Evolutionary conservation across 2,797 vertebrate genomes (phyloP).

Genomic region (Scolopax rusticola): DNA sequence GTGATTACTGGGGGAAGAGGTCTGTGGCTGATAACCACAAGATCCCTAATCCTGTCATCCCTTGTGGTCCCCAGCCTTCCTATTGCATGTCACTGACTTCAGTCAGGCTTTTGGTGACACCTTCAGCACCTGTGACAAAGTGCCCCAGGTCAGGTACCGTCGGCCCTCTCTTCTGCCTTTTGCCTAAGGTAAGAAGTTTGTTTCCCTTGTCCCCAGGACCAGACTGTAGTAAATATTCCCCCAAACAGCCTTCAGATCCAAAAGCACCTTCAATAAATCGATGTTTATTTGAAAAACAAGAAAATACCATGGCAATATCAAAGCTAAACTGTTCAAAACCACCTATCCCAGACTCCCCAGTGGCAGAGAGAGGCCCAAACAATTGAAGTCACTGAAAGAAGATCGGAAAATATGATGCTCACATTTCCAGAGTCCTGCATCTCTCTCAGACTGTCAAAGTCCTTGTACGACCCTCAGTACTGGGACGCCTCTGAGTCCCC

Average conservation of each 20-base stretch:
- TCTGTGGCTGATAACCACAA: not conserved
- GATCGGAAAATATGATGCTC: not conserved
- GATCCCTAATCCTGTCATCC: not conserved
- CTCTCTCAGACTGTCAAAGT: slow-evolving; percentile 51
- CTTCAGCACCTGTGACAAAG: slow-evolving; percentile 38
- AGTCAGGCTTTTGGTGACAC: slow-evolving; percentile 39
- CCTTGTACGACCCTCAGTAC: slow-evolving; percentile 61
- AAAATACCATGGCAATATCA: slow-evolving; percentile 56
- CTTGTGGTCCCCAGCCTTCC: not conserved
- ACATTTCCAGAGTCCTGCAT: slow-evolving; percentile 40
- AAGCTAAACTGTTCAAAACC: slow-evolving; percentile 61
- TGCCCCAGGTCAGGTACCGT: not conserved
- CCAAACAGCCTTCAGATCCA: slow-evolving; percentile 33
- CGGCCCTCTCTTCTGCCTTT: slow-evolving; percentile 19
- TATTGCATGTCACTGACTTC: slow-evolving; percentile 6
- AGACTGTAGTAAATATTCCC: slow-evolving; percentile 31
- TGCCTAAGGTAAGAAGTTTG: slow-evolving; percentile 62
- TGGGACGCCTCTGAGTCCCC: slow-evolving; percentile 25
- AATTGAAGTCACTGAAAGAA: slow-evolving; percentile 56
- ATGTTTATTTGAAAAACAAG: slow-evolving; percentile 69
- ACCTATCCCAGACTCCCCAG: slow-evolving; percentile 20
- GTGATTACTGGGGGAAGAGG: not conserved
- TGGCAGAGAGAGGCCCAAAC: slow-evolving; percentile 25
- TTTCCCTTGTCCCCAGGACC: slow-evolving; percentile 39
- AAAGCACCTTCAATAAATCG: slow-evolving; percentile 49